Percentiles rank a stretch among this genome's conserved stretches.
These are phyloP conservation scores for Madoqua kirkii DNA, from an alignment of 2,113 vertebrate species.

Conservation along the genomic window DNA sequence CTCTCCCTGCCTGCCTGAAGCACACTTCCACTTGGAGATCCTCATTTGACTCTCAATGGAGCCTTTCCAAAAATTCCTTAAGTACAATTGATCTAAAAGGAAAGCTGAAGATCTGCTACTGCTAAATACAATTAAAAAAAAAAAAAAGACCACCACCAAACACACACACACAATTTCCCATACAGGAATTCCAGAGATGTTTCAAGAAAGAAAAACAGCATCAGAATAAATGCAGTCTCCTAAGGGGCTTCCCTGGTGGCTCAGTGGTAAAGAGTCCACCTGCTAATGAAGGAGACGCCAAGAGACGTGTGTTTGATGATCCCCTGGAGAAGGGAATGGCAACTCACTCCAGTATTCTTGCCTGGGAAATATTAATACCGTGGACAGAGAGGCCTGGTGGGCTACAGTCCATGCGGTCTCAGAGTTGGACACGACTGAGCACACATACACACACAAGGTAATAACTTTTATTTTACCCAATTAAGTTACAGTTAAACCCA, in stretches of 20 bases:
- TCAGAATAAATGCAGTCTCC: background rate
- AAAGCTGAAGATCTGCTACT: background rate
- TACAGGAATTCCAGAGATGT: background rate
- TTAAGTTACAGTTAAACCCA: background rate
- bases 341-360: background rate
- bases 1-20: background rate
- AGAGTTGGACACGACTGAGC: background rate
- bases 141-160: background rate
- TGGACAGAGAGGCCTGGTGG: background rate
- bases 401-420: background rate
- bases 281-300: background rate
- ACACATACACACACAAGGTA: background rate
- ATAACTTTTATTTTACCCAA: background rate
- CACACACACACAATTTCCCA: background rate
- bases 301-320: background rate
- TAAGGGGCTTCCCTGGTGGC: background rate
- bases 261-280: background rate
- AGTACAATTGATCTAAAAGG: background rate
- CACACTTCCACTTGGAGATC: background rate
- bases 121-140: background rate
- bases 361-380: background rate
- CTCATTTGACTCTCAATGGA: background rate
- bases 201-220: background rate
- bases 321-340: background rate
- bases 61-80: background rate